Evolutionary conservation across 2,888 invertebrate genomes (phyloP).

Genomic region (Steinernema carpocapsae): DNA sequence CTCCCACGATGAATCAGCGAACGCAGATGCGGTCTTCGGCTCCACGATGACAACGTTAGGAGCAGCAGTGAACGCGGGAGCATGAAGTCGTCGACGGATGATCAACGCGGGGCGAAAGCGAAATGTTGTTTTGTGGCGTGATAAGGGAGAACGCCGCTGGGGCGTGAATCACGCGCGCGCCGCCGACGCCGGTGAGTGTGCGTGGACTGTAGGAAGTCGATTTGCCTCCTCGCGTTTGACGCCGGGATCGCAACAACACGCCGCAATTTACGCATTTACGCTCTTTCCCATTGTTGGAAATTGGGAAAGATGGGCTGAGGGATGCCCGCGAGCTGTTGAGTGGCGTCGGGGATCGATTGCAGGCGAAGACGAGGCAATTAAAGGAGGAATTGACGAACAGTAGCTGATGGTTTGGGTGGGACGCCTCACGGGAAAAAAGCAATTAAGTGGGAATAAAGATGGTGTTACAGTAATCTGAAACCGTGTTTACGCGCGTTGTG

Average conservation of each 20-base stretch:
- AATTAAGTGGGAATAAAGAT: background rate
- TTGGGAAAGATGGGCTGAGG: background rate
- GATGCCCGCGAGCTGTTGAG: slow-evolving; percentile 23
- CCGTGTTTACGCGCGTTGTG: background rate
- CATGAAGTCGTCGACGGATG: background rate
- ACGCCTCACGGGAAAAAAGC: slow-evolving; percentile 14
- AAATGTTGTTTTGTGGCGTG: background rate
- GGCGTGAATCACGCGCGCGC: slow-evolving; percentile 1
- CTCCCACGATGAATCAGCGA: slow-evolving; percentile 11
- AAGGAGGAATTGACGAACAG: slow-evolving; percentile 30
- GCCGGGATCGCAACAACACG: slow-evolving; percentile 14
- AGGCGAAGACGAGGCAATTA: slow-evolving; percentile 17
- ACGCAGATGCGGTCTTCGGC: background rate
- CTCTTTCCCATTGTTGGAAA: slow-evolving; percentile 33
- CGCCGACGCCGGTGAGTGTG: background rate
- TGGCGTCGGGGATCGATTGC: slow-evolving; percentile 27
- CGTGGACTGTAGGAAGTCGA: slow-evolving; percentile 13
- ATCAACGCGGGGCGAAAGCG: background rate
- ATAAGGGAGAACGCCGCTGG: background rate
- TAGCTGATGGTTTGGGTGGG: slow-evolving; percentile 12
- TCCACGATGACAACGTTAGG: slow-evolving; percentile 20
- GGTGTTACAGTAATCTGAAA: background rate
- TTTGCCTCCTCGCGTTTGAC: background rate
- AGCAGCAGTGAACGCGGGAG: background rate
- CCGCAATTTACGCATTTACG: slow-evolving; percentile 29